Conservation (phyloP, 2,113 vertebrate species). For the Chloropsis cyanopogon region DNA sequence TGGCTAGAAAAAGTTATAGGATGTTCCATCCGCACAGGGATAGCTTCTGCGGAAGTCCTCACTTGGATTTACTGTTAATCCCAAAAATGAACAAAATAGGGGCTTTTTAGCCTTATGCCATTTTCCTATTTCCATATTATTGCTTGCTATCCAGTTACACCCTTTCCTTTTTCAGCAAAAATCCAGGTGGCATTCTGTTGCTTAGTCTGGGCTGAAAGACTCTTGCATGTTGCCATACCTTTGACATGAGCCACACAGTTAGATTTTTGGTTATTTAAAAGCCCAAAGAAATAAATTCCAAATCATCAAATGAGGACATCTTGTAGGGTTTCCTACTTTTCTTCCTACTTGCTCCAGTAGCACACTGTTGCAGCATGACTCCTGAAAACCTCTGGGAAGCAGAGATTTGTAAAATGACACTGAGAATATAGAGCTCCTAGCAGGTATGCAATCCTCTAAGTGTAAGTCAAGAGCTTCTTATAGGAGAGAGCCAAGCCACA, state of each 20-base stretch:
- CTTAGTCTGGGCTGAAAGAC: background rate
- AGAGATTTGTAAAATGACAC: background rate
- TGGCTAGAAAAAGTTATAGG: background rate
- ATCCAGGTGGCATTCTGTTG: background rate
- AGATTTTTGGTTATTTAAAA: background rate
- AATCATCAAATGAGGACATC: background rate
- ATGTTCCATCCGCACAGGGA: background rate
- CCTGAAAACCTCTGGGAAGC: background rate
- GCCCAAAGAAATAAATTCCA: background rate
- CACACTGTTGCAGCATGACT: background rate
- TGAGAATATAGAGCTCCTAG: background rate
- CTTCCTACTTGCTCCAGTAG: background rate
- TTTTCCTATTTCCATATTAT: background rate
- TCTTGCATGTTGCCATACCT: background rate
- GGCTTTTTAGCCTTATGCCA: background rate
- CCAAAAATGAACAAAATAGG: background rate
- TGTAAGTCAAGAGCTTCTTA: background rate
- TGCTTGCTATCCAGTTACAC: background rate
- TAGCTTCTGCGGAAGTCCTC: background rate
- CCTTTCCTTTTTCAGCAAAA: background rate
- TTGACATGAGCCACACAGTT: background rate
- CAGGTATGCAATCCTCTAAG: background rate
- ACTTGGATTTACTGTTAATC: background rate
- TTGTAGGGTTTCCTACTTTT: background rate
- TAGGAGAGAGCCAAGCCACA: background rate